Evolutionary conservation across 2,797 vertebrate genomes (phyloP), one percentile per base, ranked within the genome.

Genomic region (Fratercula arctica): DNA sequence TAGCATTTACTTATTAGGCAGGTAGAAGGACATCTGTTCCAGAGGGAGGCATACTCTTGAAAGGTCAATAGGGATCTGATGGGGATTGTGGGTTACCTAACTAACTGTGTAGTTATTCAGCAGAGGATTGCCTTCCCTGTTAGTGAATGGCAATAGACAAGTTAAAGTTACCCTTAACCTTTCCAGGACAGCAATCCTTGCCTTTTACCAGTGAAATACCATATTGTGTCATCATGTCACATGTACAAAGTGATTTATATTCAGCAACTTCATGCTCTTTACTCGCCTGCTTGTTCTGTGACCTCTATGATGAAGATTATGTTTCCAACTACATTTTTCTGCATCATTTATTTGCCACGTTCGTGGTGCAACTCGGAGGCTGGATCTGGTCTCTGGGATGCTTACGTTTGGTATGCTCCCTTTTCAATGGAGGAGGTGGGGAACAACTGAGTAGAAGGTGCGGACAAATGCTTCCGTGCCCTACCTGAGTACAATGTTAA

Each of bases 271-370:
- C 23, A 70, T 54, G 21, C 18, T 43, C 8, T 37, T 46, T 78
- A 18, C 28, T 68, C 31, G 5, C 61, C 50, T 92, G 7, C 78
- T 87, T 90, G 14, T 77, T 83, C 35, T 89, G 51, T 59, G 24
- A 68, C 16, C 31, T 68, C 46, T 90, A 7, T 29, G 70, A 39
- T 66, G 60, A 83, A 76, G 31, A 46, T n/a, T 41, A 26, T 46
- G 57, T 93, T 92, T 87, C 69, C 63, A 80, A 9, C 41, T 74
- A 6, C 10, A 5, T 92, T 81, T 90, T 84, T 39, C n/a, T 76
- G 24, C 10, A 9, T 60, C 19, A 37, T 28, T 77, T 89, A 21
- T 72, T 68, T 93, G 17, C 21, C 6, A 6, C 43, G 10, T 16
- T 85, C 11, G 2, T 67, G 54, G 41, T 0, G 3, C 23, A 54